Evolutionary conservation across 2,113 vertebrate species (phyloP), one percentile per base, ranked within the genome.

Genomic region (Meles meles): DNA sequence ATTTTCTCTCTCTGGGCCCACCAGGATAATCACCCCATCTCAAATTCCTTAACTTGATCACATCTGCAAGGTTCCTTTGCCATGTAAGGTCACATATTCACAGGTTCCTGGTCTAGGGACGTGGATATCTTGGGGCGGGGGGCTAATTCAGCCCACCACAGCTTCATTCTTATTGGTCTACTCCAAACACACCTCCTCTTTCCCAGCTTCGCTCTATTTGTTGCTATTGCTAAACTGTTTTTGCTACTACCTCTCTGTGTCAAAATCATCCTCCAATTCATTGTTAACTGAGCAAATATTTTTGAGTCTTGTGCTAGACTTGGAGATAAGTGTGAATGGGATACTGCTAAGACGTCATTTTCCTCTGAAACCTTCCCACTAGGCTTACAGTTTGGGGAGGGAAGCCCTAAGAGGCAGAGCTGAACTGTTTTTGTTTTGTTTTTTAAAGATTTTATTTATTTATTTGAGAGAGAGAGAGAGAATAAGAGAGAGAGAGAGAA

Each of bases 181-280:
- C 80, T 88, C 57, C 49, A 89, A 89, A 77, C 15, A 80, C 9
- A 88, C 5, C 4, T 95, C 18, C 29, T 85, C 39, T 96, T 92
- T 79, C 52, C 27, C 39, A 92, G 42, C 15, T 55, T 89, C 11
- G 59, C 17, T 57, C 15, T 57, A 31, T 94, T 92, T 92, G 27
- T 84, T 95, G 63, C 63, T 91, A n/a, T 59, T 88, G 23, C 18
- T 17, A 55, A 84, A 72, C 37, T 80, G 71, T 72, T 93, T 93
- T 59, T 94, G 71, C 44, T 96, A 55, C 9, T 55, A 83, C 42
- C 12, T 88, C 13, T 67, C 63, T 47, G 29, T 74, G 39, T 89
- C 49, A 94, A 85, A 95, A 76, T 94, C 44, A 52, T 85, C 57
- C 71, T 89, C 31, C 34, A 88, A 47, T 82, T 82, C 31, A 94